Conservation (phyloP, 1,140 invertebrate species). For the Pseudomyrmex dendroicus region DNA sequence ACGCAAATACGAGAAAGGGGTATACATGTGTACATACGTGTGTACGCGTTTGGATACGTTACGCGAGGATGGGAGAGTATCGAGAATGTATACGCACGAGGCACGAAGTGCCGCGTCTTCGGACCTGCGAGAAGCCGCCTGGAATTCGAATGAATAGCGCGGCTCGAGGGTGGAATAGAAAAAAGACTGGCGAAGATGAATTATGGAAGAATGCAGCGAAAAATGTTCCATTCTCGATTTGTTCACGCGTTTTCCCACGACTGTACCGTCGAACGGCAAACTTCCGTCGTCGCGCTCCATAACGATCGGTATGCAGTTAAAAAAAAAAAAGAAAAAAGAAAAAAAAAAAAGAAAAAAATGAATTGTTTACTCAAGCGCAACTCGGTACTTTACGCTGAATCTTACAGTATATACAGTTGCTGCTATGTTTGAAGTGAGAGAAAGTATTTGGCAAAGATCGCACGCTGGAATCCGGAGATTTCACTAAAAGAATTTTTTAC, state of each 20-base stretch:
- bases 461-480: background rate
- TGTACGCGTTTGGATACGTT: slow-evolving; percentile 37
- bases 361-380: slow-evolving; percentile 11
- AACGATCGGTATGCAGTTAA: slow-evolving; percentile 32
- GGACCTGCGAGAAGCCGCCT: slow-evolving; percentile 52
- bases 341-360: background rate
- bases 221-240: slow-evolving; percentile 65
- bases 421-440: slow-evolving; percentile 6
- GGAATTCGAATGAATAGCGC: slow-evolving; percentile 75
- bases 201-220: slow-evolving; percentile 78
- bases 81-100: slow-evolving; percentile 38
- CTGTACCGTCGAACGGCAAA: background rate
- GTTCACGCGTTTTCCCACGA: slow-evolving; percentile 63
- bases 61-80: slow-evolving; percentile 29
- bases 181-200: slow-evolving; percentile 74
- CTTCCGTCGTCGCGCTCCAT: slow-evolving; percentile 36
- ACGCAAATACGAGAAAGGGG: too few species aligned
- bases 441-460: background rate
- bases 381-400: slow-evolving; percentile 18
- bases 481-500: too few species aligned
- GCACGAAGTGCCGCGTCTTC: slow-evolving; percentile 34
- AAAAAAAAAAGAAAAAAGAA: too few species aligned
- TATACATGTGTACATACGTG: background rate
- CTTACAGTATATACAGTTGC: slow-evolving; percentile 1
- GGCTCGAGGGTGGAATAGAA: slow-evolving; percentile 61